A percentile compares a stretch with the other conserved stretches of the same genome.
Conservation (phyloP, 1,140 invertebrate genomes). For the Aphelinus certus region DNA sequence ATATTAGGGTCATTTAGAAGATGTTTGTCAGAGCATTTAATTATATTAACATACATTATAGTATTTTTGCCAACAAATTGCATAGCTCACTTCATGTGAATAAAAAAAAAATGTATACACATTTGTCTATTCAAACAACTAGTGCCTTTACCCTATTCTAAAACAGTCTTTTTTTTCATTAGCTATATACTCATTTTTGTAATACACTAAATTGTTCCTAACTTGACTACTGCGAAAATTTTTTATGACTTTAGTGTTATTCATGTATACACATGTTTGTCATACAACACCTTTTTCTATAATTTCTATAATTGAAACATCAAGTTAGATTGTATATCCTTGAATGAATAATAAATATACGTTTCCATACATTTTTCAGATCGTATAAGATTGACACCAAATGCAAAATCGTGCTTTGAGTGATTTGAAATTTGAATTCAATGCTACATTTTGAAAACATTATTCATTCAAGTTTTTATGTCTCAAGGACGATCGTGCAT, state of each 20-base stretch:
- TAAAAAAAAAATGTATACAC: too few relatives aligned
- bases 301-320: not conserved
- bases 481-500: conserved; percentile 60
- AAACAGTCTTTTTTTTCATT: conserved; percentile 6
- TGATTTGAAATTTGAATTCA: not conserved
- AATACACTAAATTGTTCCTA: conserved; percentile 6
- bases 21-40: too few relatives aligned
- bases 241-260: conserved; percentile 24
- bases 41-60: too few relatives aligned
- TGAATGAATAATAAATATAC: conserved; percentile 65
- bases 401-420: conserved; percentile 63
- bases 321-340: conserved; percentile 45
- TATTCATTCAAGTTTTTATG: conserved; percentile 61
- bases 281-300: not conserved
- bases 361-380: conserved; percentile 47
- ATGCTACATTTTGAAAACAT: conserved; percentile 31
- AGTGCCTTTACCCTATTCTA: not conserved
- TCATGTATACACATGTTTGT: not conserved
- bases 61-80: too few relatives aligned
- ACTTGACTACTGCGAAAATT: conserved; percentile 15
- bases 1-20: too few relatives aligned
- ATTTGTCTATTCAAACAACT: not conserved
- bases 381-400: conserved; percentile 47
- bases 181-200: not conserved
- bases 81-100: too few relatives aligned